Evolutionary conservation across 2,797 vertebrate genomes (phyloP), one percentile per base, ranked within the genome.

Genomic region (Girardinus metallicus): DNA sequence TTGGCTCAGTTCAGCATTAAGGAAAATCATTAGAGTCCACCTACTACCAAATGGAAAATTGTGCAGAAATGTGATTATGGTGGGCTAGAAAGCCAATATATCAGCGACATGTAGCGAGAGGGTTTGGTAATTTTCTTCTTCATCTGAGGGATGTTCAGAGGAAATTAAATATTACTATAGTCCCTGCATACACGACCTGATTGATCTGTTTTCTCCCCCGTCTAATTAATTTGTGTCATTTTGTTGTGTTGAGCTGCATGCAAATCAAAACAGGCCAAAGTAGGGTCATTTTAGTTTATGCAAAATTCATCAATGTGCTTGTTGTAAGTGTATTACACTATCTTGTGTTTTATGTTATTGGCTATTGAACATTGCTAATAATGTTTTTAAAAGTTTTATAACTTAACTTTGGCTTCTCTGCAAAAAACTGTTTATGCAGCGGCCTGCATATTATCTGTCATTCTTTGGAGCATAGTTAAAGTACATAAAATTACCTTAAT

Each of bases 121-220:
- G 55, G 34, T 12, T 5, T 70, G 74, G 82, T 82, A 76, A 79
- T 90, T 90, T 88, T 84, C 83, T 80, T 81, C 36, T 87, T 83
- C 82, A 74, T 85, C 78, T 76, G 75, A 91, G 57, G 70, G 87
- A 92, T 91, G 90, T 93, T 92, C 73, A 70, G 77, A 86, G 91
- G 91, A 94, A 94, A 95, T 94, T 34, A 89, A 92, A 92, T 88
- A 89, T 92, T 82, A 86, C 75, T 79, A 73, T 73, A 29, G 80
- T 77, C 83, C 82, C 77, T 34, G 73, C 73, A 85, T 80, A 85
- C 88, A 79, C 75, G 82, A 79, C 92, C 81, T 85, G 88, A 94
- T 92, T 92, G 89, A 92, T 92, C 87, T 80, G 71, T 88, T 87
- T 91, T 84, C 79, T 84, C 82, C 85, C 21, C 81, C 70, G 60